phyloP scores from a whole-genome alignment of 2,797 vertebrate genomes.

The Paratrypauchen microcephalus region DNA sequence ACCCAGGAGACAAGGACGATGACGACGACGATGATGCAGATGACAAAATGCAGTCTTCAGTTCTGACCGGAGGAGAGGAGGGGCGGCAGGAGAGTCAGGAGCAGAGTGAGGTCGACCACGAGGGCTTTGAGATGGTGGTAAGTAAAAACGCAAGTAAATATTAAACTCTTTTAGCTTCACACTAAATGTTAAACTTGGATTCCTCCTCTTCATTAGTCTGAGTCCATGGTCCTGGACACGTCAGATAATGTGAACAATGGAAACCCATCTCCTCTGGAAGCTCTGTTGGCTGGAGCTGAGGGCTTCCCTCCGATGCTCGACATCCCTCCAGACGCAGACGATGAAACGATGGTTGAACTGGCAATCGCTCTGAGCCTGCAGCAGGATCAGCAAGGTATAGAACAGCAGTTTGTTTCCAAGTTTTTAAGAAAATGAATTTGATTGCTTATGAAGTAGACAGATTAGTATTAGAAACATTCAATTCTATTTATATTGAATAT shows the following conservation, averaged over 20 bases:
- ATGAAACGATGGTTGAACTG: conserved; percentile 98
- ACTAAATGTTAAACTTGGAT: not conserved
- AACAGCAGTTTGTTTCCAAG: not conserved
- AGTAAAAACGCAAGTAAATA: conserved; percentile 49
- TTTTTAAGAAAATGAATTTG: not conserved
- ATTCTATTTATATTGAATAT: not conserved
- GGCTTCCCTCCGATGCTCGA: conserved; percentile 98
- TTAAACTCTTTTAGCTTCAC: not conserved
- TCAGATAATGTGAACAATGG: conserved; percentile 96
- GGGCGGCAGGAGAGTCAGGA: conserved; percentile 94
- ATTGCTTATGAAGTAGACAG: not conserved
- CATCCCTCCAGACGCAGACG: conserved; percentile 97
- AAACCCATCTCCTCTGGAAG: conserved; percentile 95
- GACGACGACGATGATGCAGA: conserved; percentile 95
- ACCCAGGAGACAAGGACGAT: conserved; percentile 95
- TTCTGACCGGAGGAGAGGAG: conserved; percentile 86
- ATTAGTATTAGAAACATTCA: not conserved
- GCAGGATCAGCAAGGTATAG: conserved; percentile 95
- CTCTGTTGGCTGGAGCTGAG: conserved; percentile 95
- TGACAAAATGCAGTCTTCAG: conserved; percentile 93
- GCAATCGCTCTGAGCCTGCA: conserved; percentile 97
- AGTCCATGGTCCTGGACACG: conserved; percentile 98
- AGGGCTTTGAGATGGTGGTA: conserved; percentile 99
- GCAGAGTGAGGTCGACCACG: conserved; percentile 94
- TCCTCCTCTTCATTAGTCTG: conserved; percentile 78